Conservation (phyloP, 2,888 invertebrate genomes). For the Leuctra nigra region DNA sequence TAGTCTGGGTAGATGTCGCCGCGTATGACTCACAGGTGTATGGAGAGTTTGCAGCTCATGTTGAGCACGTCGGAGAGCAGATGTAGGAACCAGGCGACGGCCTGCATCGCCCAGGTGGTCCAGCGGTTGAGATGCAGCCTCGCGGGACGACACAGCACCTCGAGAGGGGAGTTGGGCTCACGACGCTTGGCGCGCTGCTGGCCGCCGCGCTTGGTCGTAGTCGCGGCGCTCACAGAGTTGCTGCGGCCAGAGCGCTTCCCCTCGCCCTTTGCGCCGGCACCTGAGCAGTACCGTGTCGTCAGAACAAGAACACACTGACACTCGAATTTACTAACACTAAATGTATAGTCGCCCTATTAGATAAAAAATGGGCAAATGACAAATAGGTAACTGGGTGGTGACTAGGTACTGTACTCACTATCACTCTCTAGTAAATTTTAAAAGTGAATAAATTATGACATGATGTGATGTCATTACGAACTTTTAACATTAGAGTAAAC, state of each 20-base stretch:
- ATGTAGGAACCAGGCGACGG: conserved; percentile 70
- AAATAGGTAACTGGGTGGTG: no score
- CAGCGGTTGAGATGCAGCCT: conserved; percentile 48
- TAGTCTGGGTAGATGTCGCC: background rate
- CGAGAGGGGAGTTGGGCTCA: conserved; percentile 26
- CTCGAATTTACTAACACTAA: no score
- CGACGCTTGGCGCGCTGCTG: conserved; percentile 4
- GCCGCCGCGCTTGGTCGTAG: background rate
- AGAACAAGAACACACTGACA: no score
- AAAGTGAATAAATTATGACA: no score
- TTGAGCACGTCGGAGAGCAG: conserved; percentile 73
- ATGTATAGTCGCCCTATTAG: no score
- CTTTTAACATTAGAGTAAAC: no score
- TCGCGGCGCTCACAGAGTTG: background rate
- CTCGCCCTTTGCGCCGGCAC: no score
- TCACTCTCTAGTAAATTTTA: no score
- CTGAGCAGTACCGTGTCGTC: no score
- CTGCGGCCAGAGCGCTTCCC: conserved; percentile 7
- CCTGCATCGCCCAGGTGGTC: conserved; percentile 48
- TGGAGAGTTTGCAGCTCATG: conserved; percentile 64
- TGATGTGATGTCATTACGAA: no score
- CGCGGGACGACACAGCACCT: conserved; percentile 40
- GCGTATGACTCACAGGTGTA: conserved; percentile 59
- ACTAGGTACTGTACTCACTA: no score
- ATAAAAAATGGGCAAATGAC: no score